Evolutionary conservation across 2,888 invertebrate species (phyloP).

Genomic region (Papilio elwesi): DNA sequence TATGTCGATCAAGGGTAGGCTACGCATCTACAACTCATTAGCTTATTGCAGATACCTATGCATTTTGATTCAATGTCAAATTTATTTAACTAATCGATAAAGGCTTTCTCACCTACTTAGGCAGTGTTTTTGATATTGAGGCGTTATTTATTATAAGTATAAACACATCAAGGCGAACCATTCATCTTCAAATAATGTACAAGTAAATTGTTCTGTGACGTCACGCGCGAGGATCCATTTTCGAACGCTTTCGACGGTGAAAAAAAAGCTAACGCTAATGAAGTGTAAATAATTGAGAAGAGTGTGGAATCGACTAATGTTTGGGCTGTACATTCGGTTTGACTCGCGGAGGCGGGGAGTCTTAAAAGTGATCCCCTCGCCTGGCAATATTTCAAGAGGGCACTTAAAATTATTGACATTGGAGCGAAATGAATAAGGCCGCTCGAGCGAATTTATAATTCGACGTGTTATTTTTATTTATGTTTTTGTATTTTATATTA

Average conservation of each 20-base stretch:
- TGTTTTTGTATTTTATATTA: neutral
- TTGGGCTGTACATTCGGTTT: conserved; percentile 53
- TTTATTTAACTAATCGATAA: conserved; percentile 59
- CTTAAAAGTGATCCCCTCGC: conserved; percentile 51
- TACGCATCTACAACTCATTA: too few relatives aligned
- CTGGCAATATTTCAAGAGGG: conserved; percentile 73
- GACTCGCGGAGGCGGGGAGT: conserved; percentile 52
- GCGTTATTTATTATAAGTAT: conserved; percentile 67
- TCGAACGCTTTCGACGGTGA: conserved; percentile 51
- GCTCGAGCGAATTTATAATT: conserved; percentile 53
- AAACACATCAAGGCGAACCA: conserved; percentile 58
- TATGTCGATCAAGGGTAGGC: too few relatives aligned
- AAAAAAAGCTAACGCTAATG: conserved; percentile 63
- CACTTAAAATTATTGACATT: conserved; percentile 68
- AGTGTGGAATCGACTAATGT: conserved; percentile 57
- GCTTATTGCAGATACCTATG: too few relatives aligned
- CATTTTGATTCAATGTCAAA: conserved; percentile 50
- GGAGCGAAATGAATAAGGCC: conserved; percentile 52
- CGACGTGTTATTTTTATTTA: conserved; percentile 20
- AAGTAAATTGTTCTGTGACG: conserved; percentile 68
- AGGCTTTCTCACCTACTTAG: conserved; percentile 42
- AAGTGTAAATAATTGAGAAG: conserved; percentile 63
- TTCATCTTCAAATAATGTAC: conserved; percentile 66
- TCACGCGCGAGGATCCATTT: conserved; percentile 66
- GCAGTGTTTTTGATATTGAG: conserved; percentile 48